phyloP scores from a whole-genome alignment of 2,113 vertebrate species.

The Mus musculus region GRCm39 chr7:30314001-30314500 shows the following conservation, averaged over 20 bases:
- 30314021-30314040: neutral
- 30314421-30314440: neutral
- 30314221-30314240: neutral
- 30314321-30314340: neutral
- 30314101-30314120: neutral
- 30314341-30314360: neutral
- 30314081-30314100: neutral
- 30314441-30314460: neutral
- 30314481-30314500: neutral
- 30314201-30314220: neutral
- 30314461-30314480: neutral
- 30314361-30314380: neutral
- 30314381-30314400: neutral
- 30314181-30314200: neutral
- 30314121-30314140: neutral
- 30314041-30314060: neutral
- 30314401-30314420: neutral
- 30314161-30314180: neutral
- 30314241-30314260: neutral
- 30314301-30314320: neutral
- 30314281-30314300: neutral
- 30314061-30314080: neutral
- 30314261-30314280: neutral
- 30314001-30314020: neutral
- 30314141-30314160: neutral